Conservation (phyloP, 2,888 invertebrate species). For the Eulithis prunata region DNA sequence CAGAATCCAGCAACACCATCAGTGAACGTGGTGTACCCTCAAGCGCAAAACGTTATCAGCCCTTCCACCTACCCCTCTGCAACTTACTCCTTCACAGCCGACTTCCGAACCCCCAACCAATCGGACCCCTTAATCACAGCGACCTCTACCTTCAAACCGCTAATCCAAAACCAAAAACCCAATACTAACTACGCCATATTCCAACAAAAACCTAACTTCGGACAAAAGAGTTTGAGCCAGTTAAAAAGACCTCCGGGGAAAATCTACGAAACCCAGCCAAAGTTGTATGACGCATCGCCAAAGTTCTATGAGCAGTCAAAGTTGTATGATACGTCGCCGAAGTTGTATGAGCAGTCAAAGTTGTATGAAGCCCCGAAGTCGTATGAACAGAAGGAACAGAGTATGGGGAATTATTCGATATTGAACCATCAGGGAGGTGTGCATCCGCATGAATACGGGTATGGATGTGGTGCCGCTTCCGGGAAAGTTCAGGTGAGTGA, state of each 20-base stretch:
- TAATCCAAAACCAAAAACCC: conserved; percentile 76
- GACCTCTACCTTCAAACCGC: conserved; percentile 83
- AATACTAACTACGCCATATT: conserved; percentile 70
- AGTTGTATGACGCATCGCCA: conserved; percentile 22
- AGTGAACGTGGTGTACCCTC: conserved; percentile 87
- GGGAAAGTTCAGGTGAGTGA: conserved; percentile 74
- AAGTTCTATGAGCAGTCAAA: conserved; percentile 32
- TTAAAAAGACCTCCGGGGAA: conserved; percentile 67
- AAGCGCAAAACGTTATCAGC: conserved; percentile 85
- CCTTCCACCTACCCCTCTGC: conserved; percentile 88
- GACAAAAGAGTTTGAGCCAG: conserved; percentile 60
- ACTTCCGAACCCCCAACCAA: conserved; percentile 88
- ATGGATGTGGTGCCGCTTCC: conserved; percentile 64
- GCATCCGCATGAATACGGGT: conserved; percentile 74
- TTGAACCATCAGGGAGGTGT: conserved; percentile 71
- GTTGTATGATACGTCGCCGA: conserved; percentile 25
- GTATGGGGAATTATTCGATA: conserved; percentile 63
- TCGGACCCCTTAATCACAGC: conserved; percentile 83
- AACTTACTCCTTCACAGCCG: conserved; percentile 93
- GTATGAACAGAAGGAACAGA: conserved; percentile 64
- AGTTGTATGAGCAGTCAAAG: conserved; percentile 47
- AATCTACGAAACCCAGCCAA: conserved; percentile 47
- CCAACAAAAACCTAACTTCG: conserved; percentile 72
- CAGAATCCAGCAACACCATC: conserved; percentile 86
- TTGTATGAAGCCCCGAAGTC: conserved; percentile 35